Conservation (phyloP, 2,888 invertebrate species). For the Nezara viridula region DNA sequence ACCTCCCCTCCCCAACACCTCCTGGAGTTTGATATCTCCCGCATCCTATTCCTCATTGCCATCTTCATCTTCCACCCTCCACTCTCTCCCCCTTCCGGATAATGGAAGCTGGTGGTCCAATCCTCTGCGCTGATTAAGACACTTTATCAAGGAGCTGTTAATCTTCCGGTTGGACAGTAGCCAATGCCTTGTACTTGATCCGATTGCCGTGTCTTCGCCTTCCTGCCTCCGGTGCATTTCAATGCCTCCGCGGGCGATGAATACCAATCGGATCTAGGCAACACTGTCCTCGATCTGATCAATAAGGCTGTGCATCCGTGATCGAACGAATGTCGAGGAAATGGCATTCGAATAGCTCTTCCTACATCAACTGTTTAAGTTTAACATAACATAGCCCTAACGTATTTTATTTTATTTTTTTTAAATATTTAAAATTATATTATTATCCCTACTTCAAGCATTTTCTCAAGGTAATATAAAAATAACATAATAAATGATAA, state of each 20-base stretch:
- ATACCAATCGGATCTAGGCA: conserved; percentile 3
- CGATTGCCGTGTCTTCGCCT: not conserved
- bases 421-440: no score
- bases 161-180: not conserved
- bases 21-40: not conserved
- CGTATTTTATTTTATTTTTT: not conserved
- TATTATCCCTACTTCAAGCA: no score
- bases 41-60: no score
- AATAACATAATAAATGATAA: no score
- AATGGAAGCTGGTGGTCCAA: not conserved
- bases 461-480: no score
- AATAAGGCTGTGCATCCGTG: not conserved
- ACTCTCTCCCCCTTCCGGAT: not conserved
- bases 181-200: conserved; percentile 1
- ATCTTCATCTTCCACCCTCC: not conserved
- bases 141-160: conserved; percentile 26
- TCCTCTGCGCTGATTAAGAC: not conserved
- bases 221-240: not conserved
- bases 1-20: not conserved
- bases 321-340: not conserved
- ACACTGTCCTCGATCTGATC: not conserved
- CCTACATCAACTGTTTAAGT: not conserved
- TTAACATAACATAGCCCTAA: not conserved
- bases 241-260: not conserved
- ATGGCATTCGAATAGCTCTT: not conserved